Conservation (phyloP, 2,113 vertebrate species). For the Paradoxurus hermaphroditus region DNA sequence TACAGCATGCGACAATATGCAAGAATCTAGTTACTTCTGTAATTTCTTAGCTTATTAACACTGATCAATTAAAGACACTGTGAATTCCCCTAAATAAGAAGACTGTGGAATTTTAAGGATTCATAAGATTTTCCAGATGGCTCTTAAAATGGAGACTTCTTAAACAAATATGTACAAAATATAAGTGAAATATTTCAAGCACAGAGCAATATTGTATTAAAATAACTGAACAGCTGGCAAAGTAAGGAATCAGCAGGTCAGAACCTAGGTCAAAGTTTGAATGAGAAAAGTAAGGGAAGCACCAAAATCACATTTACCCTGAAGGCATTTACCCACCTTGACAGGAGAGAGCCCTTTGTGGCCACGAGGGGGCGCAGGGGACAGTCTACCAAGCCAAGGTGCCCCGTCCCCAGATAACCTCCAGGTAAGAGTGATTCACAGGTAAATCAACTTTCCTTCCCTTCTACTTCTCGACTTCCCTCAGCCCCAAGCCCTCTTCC, state of each 20-base stretch:
- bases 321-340: background rate
- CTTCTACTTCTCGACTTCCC: too few relatives aligned
- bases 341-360: background rate
- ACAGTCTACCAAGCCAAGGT: background rate
- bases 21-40: background rate
- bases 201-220: background rate
- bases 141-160: background rate
- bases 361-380: background rate
- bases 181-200: background rate
- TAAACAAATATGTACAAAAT: background rate
- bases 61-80: too few relatives aligned
- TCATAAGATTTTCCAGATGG: background rate
- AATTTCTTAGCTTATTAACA: slow-evolving; percentile 2
- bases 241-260: background rate
- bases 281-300: background rate
- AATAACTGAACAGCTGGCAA: background rate
- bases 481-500: background rate
- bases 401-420: background rate
- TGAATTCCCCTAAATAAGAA: background rate
- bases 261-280: background rate
- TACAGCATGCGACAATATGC: background rate
- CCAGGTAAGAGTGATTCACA: background rate
- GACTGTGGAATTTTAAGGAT: background rate
- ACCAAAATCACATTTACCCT: background rate
- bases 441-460: background rate